Evolutionary conservation across 2,888 invertebrate species (phyloP).

Genomic region (Ethmia dodecea): DNA sequence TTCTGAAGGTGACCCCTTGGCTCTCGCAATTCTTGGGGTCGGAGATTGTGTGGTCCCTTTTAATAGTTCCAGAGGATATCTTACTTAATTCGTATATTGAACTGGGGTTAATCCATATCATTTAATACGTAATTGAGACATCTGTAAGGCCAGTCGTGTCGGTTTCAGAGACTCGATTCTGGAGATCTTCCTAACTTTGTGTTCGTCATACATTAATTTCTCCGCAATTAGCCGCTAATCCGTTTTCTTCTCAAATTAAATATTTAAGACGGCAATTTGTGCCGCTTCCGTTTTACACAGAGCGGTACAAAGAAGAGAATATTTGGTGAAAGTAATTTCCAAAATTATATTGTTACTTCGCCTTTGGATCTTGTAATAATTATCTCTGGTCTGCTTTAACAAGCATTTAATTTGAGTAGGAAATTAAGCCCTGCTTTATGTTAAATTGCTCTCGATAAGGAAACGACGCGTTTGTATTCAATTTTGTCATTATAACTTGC

Average conservation of each 20-base stretch:
- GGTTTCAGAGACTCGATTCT: slow-evolving; percentile 23
- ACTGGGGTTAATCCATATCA: slow-evolving; percentile 44
- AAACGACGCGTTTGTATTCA: slow-evolving; percentile 34
- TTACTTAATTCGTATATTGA: slow-evolving; percentile 62
- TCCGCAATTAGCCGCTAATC: slow-evolving; percentile 54
- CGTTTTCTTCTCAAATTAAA: slow-evolving; percentile 64
- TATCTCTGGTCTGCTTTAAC: slow-evolving; percentile 64
- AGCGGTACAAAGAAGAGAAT: slow-evolving; percentile 54
- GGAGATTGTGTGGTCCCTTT: slow-evolving; percentile 57
- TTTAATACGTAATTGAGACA: slow-evolving; percentile 29
- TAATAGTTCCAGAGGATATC: slow-evolving; percentile 63
- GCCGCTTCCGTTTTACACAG: slow-evolving; percentile 56
- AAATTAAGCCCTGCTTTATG: slow-evolving; percentile 50
- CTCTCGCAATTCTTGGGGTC: slow-evolving; percentile 48
- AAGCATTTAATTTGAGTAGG: slow-evolving; percentile 60
- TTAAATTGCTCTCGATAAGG: slow-evolving; percentile 42
- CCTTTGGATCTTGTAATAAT: slow-evolving; percentile 65
- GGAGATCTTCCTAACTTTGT: slow-evolving; percentile 25
- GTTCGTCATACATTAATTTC: slow-evolving; percentile 39
- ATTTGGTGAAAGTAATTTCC: slow-evolving; percentile 63
- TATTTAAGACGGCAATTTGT: slow-evolving; percentile 66
- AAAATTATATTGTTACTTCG: slow-evolving; percentile 67
- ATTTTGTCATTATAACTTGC: neutral
- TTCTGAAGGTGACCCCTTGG: slow-evolving; percentile 65
- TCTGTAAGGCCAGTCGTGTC: slow-evolving; percentile 4